Evolutionary conservation across 2,888 invertebrate species (phyloP), one percentile per base, ranked within the genome.

Genomic region (Hyposoter dolosus): DNA sequence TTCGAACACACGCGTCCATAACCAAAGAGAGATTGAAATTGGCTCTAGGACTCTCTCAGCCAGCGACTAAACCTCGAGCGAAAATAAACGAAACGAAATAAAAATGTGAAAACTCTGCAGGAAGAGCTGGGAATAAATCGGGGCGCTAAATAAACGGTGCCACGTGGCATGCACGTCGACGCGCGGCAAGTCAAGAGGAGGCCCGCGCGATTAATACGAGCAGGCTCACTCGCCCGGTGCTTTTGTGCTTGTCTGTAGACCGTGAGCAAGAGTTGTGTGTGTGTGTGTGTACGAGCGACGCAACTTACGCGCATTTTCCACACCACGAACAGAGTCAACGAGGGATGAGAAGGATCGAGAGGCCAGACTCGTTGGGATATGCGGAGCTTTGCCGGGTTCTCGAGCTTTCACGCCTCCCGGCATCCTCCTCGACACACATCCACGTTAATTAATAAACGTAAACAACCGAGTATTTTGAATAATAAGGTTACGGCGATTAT

Each of bases 71-170:
- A 68, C 43, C 63, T 45, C 45, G 32, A 63, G 63, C 65, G 15
- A 79, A 82, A 85, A 85, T 79, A 85, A 75, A 63, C 45, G 23
- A 53, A 56, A 45, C 63, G 23, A 45, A 28, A 35, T n/a, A 35
- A 50, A 75, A 45, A 53, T 28, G 45, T 28, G 43, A 53, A 10
- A 53, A 32, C 50, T 17, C 47, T 19, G 66, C 19, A 10, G 23
- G 56, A 47, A 4, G 23, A 71, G 50, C 53, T 43, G 63, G 35
- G 60, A 56, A 35, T 74, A 60, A 76, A 80, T 75, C 32, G 83
- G 35, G 50, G 83, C 60, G 75, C 60, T 80, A 83, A 77, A 83
- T 81, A 81, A 86, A 86, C 80, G 76, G 60, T 68, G 80, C 80
- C 86, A 83, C 86, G 86, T 83, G 86, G 80, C 83, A 3, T 50